A percentile compares a stretch with the other conserved stretches of the same genome.
Evolutionary conservation across 2,113 vertebrate genomes (phyloP).

Genomic region (Coturnix japonica): DNA sequence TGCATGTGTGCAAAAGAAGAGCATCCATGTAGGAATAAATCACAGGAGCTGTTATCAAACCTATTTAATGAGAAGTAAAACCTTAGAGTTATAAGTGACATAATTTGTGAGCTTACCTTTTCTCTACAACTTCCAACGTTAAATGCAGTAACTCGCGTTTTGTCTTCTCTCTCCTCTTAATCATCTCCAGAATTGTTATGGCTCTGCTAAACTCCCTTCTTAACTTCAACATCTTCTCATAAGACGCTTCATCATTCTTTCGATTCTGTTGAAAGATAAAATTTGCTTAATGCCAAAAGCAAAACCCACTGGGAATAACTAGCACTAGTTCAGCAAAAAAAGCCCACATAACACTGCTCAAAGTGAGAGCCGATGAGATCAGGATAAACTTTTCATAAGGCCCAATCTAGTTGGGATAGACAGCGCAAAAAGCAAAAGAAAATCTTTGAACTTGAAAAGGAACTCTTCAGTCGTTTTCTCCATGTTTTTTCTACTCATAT

Average conservation of each 20-base stretch:
- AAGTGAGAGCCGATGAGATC: background rate
- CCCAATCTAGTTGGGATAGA: background rate
- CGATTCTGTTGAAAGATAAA: constrained; percentile 85
- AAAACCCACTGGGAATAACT: background rate
- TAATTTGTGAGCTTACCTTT: constrained; percentile 79
- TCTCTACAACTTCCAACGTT: constrained; percentile 92
- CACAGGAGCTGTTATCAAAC: background rate
- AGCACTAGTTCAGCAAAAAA: background rate
- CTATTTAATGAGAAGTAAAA: background rate
- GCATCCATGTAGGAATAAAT: background rate
- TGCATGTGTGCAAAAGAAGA: fast-evolving
- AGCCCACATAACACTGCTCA: background rate
- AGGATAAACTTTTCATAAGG: background rate
- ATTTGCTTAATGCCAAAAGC: background rate
- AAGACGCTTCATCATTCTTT: constrained; percentile 94
- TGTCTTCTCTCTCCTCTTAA: constrained; percentile 92
- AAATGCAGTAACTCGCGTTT: constrained; percentile 93
- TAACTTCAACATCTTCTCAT: constrained; percentile 94
- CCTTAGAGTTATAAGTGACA: background rate
- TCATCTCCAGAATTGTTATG: constrained; percentile 94
- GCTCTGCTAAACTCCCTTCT: constrained; percentile 92
- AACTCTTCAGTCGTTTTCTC: background rate
- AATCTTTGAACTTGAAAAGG: background rate
- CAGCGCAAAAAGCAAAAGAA: background rate
- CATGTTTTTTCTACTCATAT: background rate